Evolutionary conservation across 2,797 vertebrate species (phyloP).

Genomic region (Dendrocincla tyrannina): DNA sequence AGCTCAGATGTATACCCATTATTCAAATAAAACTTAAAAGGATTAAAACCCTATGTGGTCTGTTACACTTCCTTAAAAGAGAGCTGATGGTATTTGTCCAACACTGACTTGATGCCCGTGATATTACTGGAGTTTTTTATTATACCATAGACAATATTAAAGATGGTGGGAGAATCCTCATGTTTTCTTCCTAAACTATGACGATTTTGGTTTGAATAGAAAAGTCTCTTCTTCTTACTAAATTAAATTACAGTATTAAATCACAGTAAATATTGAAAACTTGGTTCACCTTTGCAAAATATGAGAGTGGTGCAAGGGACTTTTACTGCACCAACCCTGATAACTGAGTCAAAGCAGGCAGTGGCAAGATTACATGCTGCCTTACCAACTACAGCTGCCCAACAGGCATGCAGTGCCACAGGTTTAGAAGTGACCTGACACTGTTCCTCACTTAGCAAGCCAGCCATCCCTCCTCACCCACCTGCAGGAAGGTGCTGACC

Average conservation of each 20-base stretch:
- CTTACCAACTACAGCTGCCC: neutral
- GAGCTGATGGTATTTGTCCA: neutral
- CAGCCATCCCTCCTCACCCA: fast-evolving
- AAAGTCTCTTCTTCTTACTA: neutral
- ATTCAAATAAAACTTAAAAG: neutral
- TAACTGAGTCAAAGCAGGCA: neutral
- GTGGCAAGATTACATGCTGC: neutral
- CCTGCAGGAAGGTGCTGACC: neutral
- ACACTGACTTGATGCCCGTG: neutral
- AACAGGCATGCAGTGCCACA: neutral
- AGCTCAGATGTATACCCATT: neutral
- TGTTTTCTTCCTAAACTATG: neutral
- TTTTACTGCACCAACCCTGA: neutral
- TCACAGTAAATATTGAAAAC: neutral
- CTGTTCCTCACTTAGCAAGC: fast-evolving
- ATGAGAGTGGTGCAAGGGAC: neutral
- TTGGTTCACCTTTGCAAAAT: neutral
- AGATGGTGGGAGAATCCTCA: neutral
- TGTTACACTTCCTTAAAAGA: neutral
- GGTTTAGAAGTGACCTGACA: neutral
- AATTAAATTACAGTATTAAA: neutral
- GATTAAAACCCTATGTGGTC: neutral
- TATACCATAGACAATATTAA: neutral
- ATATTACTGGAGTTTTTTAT: neutral
- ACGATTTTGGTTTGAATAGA: neutral